Conservation (phyloP, 2,888 invertebrate species). For the Drosophila gaucha region DNA sequence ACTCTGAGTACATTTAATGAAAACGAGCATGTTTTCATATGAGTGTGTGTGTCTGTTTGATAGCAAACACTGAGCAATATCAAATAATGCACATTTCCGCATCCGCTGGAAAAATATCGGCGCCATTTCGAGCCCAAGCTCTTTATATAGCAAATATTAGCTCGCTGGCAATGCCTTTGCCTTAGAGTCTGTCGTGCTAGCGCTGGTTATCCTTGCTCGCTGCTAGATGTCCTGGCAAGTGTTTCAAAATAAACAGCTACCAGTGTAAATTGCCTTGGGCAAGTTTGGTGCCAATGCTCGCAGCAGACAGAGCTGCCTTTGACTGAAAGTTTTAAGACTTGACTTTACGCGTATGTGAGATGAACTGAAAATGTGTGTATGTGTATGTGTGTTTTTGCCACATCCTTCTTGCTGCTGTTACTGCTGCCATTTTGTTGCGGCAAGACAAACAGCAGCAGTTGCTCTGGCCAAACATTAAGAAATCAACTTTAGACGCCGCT, state of each 20-base stretch:
- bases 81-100: slow-evolving; percentile 80
- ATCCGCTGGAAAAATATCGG: slow-evolving; percentile 59
- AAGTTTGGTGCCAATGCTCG: slow-evolving; percentile 54
- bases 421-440: slow-evolving; percentile 69
- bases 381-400: slow-evolving; percentile 40
- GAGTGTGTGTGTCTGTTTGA: slow-evolving; percentile 16
- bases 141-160: slow-evolving; percentile 48
- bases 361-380: slow-evolving; percentile 17
- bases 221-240: slow-evolving; percentile 70
- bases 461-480: slow-evolving; percentile 74
- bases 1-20: slow-evolving; percentile 20
- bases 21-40: slow-evolving; percentile 11
- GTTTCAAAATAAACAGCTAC: slow-evolving; percentile 78
- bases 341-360: slow-evolving; percentile 37
- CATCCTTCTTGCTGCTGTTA: slow-evolving; percentile 35
- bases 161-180: slow-evolving; percentile 29
- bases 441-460: slow-evolving; percentile 70
- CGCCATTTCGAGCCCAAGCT: slow-evolving; percentile 38
- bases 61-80: slow-evolving; percentile 47
- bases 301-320: slow-evolving; percentile 26
- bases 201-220: slow-evolving; percentile 14
- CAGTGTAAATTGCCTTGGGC: slow-evolving; percentile 78
- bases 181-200: slow-evolving; percentile 15
- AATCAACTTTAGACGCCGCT: slow-evolving; percentile 77
- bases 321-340: slow-evolving; percentile 60